phyloP scores from a whole-genome alignment of 2,797 vertebrate species.

The Anolis apletophallus region DNA sequence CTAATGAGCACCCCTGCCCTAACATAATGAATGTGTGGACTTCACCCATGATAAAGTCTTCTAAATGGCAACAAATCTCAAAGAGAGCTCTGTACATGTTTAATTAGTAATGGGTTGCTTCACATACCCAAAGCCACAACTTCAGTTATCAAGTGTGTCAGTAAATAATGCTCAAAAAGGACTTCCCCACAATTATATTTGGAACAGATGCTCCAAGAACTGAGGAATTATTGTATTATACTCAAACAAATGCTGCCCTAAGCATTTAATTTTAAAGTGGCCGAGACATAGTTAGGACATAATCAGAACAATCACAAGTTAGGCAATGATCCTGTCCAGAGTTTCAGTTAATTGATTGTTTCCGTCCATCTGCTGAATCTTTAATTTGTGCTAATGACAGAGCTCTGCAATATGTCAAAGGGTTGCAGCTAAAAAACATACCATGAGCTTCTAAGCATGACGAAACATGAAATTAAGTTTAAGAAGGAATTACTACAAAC shows the following conservation, averaged over 20 bases:
- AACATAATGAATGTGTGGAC: neutral
- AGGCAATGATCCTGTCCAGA: neutral
- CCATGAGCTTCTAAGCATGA: neutral
- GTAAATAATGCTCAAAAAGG: neutral
- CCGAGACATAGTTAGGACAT: neutral
- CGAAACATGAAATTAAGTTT: neutral
- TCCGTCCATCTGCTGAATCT: neutral
- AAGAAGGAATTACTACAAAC: neutral
- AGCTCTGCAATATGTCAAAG: neutral
- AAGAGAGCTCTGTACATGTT: neutral
- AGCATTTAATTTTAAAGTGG: neutral
- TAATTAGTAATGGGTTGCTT: neutral
- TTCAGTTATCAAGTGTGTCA: neutral
- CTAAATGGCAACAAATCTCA: neutral
- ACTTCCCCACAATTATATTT: neutral
- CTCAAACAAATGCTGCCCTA: too few species aligned
- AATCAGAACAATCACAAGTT: neutral
- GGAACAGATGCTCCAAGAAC: neutral
- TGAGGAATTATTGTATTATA: neutral
- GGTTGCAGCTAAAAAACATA: neutral
- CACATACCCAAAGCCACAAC: neutral
- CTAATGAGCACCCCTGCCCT: too few species aligned
- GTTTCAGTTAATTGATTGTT: neutral
- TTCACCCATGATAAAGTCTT: neutral
- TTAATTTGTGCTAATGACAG: neutral